A percentile compares a stretch with the other conserved stretches of the same genome.
Evolutionary conservation across 2,888 invertebrate species (phyloP).

Genomic region (Baronia brevicornis): DNA sequence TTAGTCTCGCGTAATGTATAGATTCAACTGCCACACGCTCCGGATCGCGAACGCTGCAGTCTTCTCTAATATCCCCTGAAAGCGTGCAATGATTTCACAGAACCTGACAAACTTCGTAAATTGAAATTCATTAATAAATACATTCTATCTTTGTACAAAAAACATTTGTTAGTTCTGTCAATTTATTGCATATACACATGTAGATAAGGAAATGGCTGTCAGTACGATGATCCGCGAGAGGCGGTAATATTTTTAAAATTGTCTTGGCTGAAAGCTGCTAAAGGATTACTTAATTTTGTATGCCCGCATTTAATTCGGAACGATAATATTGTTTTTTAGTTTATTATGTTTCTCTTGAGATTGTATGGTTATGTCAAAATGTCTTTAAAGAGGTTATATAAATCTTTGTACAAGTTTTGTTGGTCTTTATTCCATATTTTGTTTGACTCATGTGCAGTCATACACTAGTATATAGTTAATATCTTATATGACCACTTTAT

Average conservation of each 20-base stretch:
- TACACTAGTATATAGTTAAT: constrained; percentile 14
- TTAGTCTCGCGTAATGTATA: constrained; percentile 24
- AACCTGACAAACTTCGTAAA: neutral
- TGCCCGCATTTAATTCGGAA: constrained; percentile 50
- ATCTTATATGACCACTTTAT: constrained; percentile 32
- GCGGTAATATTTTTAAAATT: constrained; percentile 11
- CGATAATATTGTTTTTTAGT: constrained; percentile 49
- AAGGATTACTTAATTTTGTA: constrained; percentile 54
- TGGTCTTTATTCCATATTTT: constrained; percentile 19
- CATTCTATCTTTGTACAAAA: no score
- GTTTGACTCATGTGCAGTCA: constrained; percentile 11
- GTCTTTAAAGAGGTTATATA: constrained; percentile 12
- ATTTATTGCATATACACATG: neutral
- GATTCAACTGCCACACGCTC: constrained; percentile 17
- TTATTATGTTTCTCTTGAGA: constrained; percentile 44
- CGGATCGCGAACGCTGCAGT: constrained; percentile 9
- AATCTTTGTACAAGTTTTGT: constrained; percentile 3
- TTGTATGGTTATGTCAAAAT: constrained; percentile 36
- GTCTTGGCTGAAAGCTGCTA: constrained; percentile 56
- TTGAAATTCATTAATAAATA: no score
- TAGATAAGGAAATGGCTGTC: no score
- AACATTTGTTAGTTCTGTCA: constrained; percentile 1
- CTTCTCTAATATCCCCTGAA: neutral
- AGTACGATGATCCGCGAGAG: constrained; percentile 19
- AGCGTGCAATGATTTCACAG: constrained; percentile 1